A percentile compares a stretch with the other conserved stretches of the same genome.
Evolutionary conservation across 2,797 vertebrate species (phyloP).

Genomic region (Pseudomugil tenellus): DNA sequence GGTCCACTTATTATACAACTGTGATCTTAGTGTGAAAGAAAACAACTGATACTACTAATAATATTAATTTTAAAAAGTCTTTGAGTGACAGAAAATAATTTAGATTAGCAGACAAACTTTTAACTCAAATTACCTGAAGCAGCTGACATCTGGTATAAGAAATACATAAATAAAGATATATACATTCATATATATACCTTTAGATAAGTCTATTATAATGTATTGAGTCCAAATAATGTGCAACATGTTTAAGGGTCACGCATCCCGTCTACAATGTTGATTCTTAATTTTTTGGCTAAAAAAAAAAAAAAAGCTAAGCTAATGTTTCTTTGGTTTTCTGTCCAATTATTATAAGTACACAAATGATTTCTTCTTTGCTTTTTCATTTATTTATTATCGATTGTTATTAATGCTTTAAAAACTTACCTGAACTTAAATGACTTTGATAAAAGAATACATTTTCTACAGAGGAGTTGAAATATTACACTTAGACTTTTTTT

Average conservation of each 20-base stretch:
- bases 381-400: background rate
- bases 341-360: background rate
- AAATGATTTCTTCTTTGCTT: background rate
- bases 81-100: conserved; percentile 59
- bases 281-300: conserved; percentile 3
- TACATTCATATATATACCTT: no score
- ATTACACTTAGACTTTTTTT: conserved; percentile 20
- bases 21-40: conserved; percentile 61
- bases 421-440: conserved; percentile 11
- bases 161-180: background rate
- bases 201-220: background rate
- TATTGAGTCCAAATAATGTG: background rate
- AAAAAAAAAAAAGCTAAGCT: background rate
- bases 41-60: conserved; percentile 61
- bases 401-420: conserved; percentile 15
- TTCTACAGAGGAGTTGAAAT: conserved; percentile 18
- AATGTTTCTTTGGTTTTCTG: background rate
- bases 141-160: background rate
- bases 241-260: background rate
- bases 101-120: conserved; percentile 34
- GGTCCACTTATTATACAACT: conserved; percentile 56
- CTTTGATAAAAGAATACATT: conserved; percentile 13
- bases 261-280: background rate
- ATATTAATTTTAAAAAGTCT: conserved; percentile 26
- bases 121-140: conserved; percentile 19